phyloP scores from a whole-genome alignment of 2,888 invertebrate species.

The Acronicta alni region DNA sequence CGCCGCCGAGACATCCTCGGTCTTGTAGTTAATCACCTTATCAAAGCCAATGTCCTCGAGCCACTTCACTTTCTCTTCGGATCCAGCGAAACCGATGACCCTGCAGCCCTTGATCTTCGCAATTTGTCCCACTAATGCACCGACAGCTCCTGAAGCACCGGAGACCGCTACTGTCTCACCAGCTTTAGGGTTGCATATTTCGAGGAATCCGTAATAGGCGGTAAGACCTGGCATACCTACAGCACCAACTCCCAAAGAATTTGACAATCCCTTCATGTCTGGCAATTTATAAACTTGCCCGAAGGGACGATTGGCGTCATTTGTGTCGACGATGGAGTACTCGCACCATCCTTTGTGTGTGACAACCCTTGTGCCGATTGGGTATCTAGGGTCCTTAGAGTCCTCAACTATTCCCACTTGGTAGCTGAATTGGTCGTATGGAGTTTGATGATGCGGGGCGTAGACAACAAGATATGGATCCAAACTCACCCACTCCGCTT shows the following conservation, averaged over 20 bases:
- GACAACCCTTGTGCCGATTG: conserved; percentile 89
- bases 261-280: conserved; percentile 85
- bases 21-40: conserved; percentile 92
- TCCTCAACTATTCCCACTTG: conserved; percentile 85
- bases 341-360: conserved; percentile 79
- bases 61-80: conserved; percentile 68
- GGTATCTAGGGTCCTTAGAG: conserved; percentile 89
- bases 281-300: conserved; percentile 79
- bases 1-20: conserved; percentile 78
- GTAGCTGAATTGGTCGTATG: conserved; percentile 69
- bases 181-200: conserved; percentile 91
- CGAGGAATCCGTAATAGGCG: conserved; percentile 93
- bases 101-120: conserved; percentile 91
- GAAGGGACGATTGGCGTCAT: conserved; percentile 30
- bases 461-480: conserved; percentile 65
- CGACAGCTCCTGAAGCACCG: conserved; percentile 94
- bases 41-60: conserved; percentile 91
- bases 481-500: conserved; percentile 69
- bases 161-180: conserved; percentile 93
- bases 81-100: conserved; percentile 92
- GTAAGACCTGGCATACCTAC: conserved; percentile 92
- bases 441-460: conserved; percentile 48
- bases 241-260: conserved; percentile 90
- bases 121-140: conserved; percentile 93
- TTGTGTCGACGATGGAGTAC: conserved; percentile 52